These are phyloP conservation scores for Rhabdophis nuchalis DNA, from an alignment of 2,797 vertebrate genomes.

Conservation along the genomic window DNA sequence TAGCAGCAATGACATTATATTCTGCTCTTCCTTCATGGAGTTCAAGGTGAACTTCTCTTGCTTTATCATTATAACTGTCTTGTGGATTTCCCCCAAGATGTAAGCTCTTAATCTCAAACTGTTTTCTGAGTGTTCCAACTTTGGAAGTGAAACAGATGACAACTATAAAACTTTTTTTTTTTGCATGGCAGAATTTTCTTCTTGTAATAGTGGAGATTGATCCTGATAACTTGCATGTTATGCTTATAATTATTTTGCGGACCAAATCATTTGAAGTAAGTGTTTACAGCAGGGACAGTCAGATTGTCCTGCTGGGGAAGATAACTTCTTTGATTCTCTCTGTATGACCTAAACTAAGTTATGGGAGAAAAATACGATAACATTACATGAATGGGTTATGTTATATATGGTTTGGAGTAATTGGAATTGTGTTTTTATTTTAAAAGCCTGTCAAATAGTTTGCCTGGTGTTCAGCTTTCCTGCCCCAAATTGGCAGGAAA, in stretches of 20 bases:
- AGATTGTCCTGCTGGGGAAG: background rate
- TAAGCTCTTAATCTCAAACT: background rate
- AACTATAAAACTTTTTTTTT: background rate
- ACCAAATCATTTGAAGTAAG: background rate
- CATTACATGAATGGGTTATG: background rate
- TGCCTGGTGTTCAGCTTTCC: background rate
- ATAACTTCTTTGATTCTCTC: background rate
- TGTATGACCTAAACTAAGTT: background rate
- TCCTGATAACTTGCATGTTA: background rate
- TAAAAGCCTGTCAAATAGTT: background rate
- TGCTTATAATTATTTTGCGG: background rate
- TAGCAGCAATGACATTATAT: background rate
- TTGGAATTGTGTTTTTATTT: background rate
- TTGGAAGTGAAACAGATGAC: background rate
- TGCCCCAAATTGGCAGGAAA: background rate
- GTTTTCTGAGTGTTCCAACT: background rate
- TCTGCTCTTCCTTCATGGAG: background rate
- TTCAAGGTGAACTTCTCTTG: background rate
- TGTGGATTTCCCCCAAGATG: background rate
- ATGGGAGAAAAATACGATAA: background rate
- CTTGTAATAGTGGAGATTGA: background rate
- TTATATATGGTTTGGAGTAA: background rate
- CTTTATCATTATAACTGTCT: background rate
- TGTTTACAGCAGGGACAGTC: background rate
- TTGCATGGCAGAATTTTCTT: background rate